Evolutionary conservation across 2,888 invertebrate species (phyloP).

Genomic region (Willowsia nigromaculata): DNA sequence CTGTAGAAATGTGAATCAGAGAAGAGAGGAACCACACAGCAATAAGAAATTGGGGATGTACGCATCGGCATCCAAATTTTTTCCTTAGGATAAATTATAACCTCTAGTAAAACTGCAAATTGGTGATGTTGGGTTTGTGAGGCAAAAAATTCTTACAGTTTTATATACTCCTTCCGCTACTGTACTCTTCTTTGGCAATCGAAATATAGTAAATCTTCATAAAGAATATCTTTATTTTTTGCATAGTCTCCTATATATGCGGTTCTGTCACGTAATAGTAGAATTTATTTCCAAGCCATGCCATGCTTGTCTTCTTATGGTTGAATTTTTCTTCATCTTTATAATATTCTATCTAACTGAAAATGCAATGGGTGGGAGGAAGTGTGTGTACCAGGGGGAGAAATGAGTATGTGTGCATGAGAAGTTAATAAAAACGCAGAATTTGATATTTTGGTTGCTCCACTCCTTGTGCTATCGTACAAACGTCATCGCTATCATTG

Average conservation of each 20-base stretch:
- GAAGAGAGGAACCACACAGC: not conserved
- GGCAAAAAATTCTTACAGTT: conserved; percentile 16
- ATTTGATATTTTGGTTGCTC: conserved; percentile 26
- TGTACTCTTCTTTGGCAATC: not conserved
- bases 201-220: not conserved
- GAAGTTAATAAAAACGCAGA: conserved; percentile 43
- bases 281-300: conserved; percentile 45
- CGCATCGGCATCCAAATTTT: not conserved
- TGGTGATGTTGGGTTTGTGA: conserved; percentile 35
- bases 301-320: conserved; percentile 18
- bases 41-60: not conserved
- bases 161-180: not conserved
- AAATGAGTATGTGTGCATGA: conserved; percentile 22
- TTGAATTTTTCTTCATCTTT: not conserved
- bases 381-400: not conserved
- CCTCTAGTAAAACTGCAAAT: conserved; percentile 27
- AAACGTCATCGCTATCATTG: not conserved
- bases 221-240: not conserved
- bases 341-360: too few species aligned
- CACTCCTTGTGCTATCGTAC: not conserved
- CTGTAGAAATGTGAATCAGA: too few species aligned
- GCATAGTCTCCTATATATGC: not conserved
- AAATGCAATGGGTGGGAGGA: too few species aligned
- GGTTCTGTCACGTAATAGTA: conserved; percentile 54
- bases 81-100: not conserved